phyloP scores from a whole-genome alignment of 2,113 vertebrate genomes.

The Otis tarda region DNA sequence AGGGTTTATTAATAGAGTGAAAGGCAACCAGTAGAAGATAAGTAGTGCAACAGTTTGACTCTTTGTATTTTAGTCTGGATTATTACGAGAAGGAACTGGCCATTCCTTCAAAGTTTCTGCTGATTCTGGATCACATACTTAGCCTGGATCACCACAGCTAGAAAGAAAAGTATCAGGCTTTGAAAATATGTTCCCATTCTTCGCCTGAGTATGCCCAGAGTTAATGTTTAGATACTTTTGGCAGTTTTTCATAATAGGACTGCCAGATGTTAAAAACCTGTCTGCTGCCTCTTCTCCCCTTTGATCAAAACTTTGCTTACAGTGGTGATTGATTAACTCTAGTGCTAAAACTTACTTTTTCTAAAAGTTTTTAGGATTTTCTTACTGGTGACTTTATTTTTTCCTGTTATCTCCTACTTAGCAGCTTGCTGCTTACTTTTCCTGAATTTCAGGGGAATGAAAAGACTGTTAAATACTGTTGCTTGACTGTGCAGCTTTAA shows the following conservation, averaged over 20 bases:
- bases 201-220: background rate
- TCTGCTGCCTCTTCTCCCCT: background rate
- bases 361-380: background rate
- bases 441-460: background rate
- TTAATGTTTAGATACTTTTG: background rate
- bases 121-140: background rate
- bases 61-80: background rate
- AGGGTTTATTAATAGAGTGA: background rate
- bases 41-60: background rate
- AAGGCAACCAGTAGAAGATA: fast-evolving
- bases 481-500: background rate
- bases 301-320: background rate
- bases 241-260: background rate
- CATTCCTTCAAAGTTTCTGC: background rate
- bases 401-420: background rate
- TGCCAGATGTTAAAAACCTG: background rate
- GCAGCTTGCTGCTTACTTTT: background rate
- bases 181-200: background rate
- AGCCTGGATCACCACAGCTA: background rate
- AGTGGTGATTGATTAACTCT: background rate
- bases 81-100: background rate
- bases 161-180: background rate
- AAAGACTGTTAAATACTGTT: background rate
- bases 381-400: background rate
- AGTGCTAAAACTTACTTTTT: background rate